Conservation (phyloP, 2,113 vertebrate genomes). For the Mobula birostris region DNA sequence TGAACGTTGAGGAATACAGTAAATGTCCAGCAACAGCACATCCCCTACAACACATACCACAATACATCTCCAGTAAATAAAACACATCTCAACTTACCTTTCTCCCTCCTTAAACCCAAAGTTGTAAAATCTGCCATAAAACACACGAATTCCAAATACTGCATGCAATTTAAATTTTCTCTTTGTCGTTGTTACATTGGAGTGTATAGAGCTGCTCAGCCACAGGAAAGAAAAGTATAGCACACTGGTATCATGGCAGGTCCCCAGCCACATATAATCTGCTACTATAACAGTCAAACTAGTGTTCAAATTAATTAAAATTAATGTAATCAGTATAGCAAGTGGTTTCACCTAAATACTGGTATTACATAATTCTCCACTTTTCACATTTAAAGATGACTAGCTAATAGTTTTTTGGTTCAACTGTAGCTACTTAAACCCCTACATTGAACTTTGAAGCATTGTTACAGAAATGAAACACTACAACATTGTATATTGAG, state of each 20-base stretch:
- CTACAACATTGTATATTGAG: neutral
- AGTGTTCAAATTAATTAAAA: neutral
- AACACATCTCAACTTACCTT: neutral
- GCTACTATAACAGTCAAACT: neutral
- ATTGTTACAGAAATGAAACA: neutral
- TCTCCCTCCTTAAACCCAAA: neutral
- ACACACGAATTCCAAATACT: too few relatives aligned
- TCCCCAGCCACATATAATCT: neutral
- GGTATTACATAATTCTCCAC: neutral
- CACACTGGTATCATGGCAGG: neutral
- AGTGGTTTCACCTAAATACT: neutral
- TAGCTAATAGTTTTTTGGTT: neutral
- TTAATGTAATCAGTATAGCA: neutral
- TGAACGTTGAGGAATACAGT: neutral
- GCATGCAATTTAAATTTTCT: neutral
- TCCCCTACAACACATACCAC: neutral
- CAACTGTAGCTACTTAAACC: neutral
- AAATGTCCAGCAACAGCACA: neutral
- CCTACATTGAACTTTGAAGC: neutral
- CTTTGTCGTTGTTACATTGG: neutral
- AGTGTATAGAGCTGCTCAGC: neutral
- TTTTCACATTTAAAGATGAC: neutral
- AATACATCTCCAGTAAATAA: neutral
- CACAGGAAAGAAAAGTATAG: neutral
- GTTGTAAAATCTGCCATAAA: neutral